Conservation (phyloP, 2,113 vertebrate species). For the Brachypteracias leptosomus region DNA sequence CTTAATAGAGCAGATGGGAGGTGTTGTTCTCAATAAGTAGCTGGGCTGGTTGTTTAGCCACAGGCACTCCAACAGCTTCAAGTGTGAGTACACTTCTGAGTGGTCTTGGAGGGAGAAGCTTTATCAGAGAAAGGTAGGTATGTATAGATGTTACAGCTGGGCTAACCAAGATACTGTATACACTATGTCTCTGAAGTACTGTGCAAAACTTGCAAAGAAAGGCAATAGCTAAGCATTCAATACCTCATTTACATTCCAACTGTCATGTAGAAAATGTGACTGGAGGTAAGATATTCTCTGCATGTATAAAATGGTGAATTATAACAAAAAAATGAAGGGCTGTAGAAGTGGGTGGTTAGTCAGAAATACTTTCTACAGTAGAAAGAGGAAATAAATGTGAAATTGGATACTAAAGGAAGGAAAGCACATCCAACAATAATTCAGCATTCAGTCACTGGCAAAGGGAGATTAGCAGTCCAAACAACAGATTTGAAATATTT, state of each 20-base stretch:
- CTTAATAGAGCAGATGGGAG: background rate
- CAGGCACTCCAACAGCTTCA: background rate
- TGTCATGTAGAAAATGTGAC: background rate
- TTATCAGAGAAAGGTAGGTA: background rate
- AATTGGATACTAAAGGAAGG: background rate
- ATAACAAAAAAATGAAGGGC: background rate
- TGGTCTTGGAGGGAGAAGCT: background rate
- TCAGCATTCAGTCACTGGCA: background rate
- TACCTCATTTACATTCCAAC: background rate
- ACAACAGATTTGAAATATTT: slow-evolving; percentile 17
- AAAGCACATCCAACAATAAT: background rate
- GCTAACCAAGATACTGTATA: background rate
- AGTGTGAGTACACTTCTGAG: background rate
- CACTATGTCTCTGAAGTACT: background rate
- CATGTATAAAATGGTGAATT: background rate
- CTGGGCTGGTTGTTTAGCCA: background rate
- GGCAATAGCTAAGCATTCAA: background rate
- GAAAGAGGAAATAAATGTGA: slow-evolving; percentile 8
- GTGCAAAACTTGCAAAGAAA: background rate
- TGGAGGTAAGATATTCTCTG: background rate
- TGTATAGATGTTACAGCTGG: background rate
- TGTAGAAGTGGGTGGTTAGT: background rate
- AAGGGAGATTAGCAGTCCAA: background rate
- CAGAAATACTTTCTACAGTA: background rate
- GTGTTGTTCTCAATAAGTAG: background rate